Base-by-base conservation (phyloP, 2,888 invertebrate species). In the Epinotia bilunana region DNA sequence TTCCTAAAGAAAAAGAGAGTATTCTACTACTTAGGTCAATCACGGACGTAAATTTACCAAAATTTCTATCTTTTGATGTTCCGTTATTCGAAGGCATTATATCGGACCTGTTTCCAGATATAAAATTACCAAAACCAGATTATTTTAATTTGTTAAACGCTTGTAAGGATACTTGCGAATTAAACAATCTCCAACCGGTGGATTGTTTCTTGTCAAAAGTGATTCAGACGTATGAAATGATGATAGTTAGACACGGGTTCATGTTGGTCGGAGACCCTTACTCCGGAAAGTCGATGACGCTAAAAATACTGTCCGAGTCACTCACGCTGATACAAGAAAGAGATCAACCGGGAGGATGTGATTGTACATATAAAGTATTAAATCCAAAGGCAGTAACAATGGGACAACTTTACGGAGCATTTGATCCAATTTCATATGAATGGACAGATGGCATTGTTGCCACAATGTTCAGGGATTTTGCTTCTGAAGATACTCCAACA, bases 311-410 rank as follows among this genome's bases (percentile, higher is more conserved):
- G 76, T 96, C 97, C 0, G 96, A 97, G 82, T 95, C 97, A 0
- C 90, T 99, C 78, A 96, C 96, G 0, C 86, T 96, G 13, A 95
- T 98, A 90, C 94, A 96, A 78, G 94, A 95, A 82, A 94, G 95
- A 79, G 94, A 95, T 2, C 90, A 93, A 77, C 82, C 87, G 20
- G 93, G 92, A 7, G 95, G 95, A 73, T 94, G 94, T 82, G 92
- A 95, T 79, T 97, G 97, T 2, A 95, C 95, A 68, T 97, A 96
- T 88, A 96, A 96, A 82, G 97, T 97, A 16, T 95, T 99, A 65
- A 99, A 99, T 92, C 99, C 99, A 0, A 99, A 99, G 91, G 95
- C 98, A 0, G 96, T 99, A 67, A 98, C 98, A 1, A 97, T 98
- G 96, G 98, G 97, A 13, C 98, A 98, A 86, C 91, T 99, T 20